phyloP scores from a whole-genome alignment of 2,888 invertebrate genomes.

The Tholera decimalis region DNA sequence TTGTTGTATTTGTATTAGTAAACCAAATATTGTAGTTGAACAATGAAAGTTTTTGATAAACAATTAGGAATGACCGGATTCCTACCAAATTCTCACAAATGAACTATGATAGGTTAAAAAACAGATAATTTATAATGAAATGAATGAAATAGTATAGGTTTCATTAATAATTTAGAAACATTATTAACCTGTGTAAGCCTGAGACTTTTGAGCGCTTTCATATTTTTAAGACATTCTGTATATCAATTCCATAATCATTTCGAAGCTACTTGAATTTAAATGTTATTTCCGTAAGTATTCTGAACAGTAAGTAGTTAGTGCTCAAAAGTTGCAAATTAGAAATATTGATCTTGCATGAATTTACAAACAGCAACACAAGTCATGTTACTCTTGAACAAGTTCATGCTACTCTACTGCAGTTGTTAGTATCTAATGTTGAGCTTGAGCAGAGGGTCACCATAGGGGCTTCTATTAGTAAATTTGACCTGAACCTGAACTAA shows the following conservation, averaged over 20 bases:
- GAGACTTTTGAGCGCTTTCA: too few relatives aligned
- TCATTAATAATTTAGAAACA: too few relatives aligned
- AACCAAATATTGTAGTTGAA: neutral
- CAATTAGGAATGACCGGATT: neutral
- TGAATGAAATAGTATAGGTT: too few relatives aligned
- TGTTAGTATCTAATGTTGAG: too few relatives aligned
- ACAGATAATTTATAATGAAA: too few relatives aligned
- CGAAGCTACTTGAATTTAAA: neutral
- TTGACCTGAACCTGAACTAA: too few relatives aligned
- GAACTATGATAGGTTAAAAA: too few relatives aligned
- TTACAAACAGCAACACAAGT: conserved; percentile 85
- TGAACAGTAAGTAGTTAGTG: conserved; percentile 85
- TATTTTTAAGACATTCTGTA: neutral
- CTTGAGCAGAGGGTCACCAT: too few relatives aligned
- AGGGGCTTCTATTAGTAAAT: too few relatives aligned
- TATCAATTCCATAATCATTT: neutral
- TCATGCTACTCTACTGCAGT: conserved; percentile 72
- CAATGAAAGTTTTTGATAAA: neutral
- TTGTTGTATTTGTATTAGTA: neutral
- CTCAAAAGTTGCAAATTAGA: conserved; percentile 90
- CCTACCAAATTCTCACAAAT: neutral
- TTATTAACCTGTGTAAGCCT: too few relatives aligned
- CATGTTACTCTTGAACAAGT: conserved; percentile 83
- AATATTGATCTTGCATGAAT: conserved; percentile 87
- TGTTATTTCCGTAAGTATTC: conserved; percentile 89